Evolutionary conservation across 2,113 vertebrate species (phyloP), one percentile per base, ranked within the genome.

Genomic region (Mustelus asterias): DNA sequence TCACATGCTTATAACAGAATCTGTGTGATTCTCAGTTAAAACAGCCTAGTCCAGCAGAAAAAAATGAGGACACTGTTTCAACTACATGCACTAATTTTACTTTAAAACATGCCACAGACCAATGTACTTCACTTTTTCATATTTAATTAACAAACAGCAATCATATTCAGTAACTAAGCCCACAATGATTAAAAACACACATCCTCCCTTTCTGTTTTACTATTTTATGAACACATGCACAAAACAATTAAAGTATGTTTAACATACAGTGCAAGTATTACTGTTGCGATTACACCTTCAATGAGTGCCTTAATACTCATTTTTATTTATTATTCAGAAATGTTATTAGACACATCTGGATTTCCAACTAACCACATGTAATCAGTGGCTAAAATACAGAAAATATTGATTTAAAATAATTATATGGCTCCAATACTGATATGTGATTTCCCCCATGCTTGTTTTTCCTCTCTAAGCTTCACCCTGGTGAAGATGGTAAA

Each of bases 241-340:
- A 63, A 48, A 90, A 63, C 4, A 54, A 3, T n/a, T 26, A 63
- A 90, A 33, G 54, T 58, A 41, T n/a, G 5, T 5, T 41, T 83
- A 41, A 22, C 80, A 41, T 16, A 3, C 80, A 41, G 11, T 90
- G 29, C 29, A 90, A 60, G 29, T 16, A 4, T 63, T 60, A 33
- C 54, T 33, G 29, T 58, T 26, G 26, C 2, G 26, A 29, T 89
- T 29, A 20, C 54, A 63, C 18, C 29, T 29, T 11, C 26, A 58
- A 90, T 63, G 58, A 33, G 13, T 22, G 29, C 16, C 5, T 90
- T 58, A 90, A 33, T 90, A 60, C 54, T 90, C 54, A 60, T 33
- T 90, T 90, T 60, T n/a, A 90, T n/a, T 60, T 90, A 90, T 29
- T 90, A 90, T n/a, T 90, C 5, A 63, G 88, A 90, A 60, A 90